Base-by-base conservation (phyloP, 2,888 invertebrate species). In the Branchipolynoe longqiensis region DNA sequence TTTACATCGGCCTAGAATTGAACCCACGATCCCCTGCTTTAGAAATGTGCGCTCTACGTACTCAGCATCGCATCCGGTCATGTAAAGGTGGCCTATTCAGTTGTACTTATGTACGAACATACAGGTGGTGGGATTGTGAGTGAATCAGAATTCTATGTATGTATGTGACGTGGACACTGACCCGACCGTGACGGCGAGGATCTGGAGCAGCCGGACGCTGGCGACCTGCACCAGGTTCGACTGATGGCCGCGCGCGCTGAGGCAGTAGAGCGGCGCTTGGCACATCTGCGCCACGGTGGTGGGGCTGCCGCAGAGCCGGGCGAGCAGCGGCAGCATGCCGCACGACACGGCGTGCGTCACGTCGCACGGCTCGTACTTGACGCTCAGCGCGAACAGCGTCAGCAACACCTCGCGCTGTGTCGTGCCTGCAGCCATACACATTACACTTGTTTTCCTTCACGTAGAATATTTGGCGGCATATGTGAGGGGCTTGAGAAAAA, bases 101-200 rank as follows among this genome's bases (percentile, higher is more conserved):
- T n/a, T n/a, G n/a, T n/a, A n/a, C n/a, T n/a, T n/a, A n/a, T n/a
- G n/a, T n/a, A n/a, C n/a, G n/a, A n/a, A n/a, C n/a, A n/a, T n/a
- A n/a, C n/a, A n/a, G n/a, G n/a, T n/a, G n/a, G n/a, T n/a, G n/a
- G n/a, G n/a, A n/a, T n/a, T n/a, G n/a, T n/a, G n/a, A n/a, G n/a
- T n/a, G n/a, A n/a, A n/a, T n/a, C n/a, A n/a, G n/a, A n/a, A n/a
- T n/a, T n/a, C n/a, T n/a, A n/a, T n/a, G n/a, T n/a, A n/a, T n/a
- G n/a, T n/a, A n/a, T 12, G 48, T 48, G 18, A 8, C 48, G 8
- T 48, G 8, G 8, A 18, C 69, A 84, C 93, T 90, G 90, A 94
- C 94, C 95, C 95, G 87, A 95, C 94, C 0, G 95, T 95, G 86
- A 95, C 92, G 0, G 95, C 94, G 38, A 95, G 92, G 87, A 95